A percentile compares a stretch with the other conserved stretches of the same genome.
phyloP scores from a whole-genome alignment of 2,797 vertebrate species.

The Crocodylus rhombifer region DNA sequence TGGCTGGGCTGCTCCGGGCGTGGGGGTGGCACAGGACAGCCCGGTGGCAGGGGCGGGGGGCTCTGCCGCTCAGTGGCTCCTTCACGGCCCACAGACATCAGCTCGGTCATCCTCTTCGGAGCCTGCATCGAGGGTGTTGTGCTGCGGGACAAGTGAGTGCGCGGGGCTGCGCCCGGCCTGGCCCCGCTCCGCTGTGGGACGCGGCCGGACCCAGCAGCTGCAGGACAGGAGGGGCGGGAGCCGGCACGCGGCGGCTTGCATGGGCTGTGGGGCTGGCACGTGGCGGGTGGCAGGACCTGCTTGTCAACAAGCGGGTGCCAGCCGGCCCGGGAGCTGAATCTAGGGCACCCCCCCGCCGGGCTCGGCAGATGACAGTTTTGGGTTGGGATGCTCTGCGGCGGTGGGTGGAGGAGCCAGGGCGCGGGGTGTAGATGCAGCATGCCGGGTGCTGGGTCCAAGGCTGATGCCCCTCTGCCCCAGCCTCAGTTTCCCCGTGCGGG shows the following conservation, averaged over 20 bases:
- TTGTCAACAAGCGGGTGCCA: conserved; percentile 47
- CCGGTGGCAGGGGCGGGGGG: rapidly evolving
- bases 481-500: rapidly evolving
- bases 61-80: conserved; percentile 35
- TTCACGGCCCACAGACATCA: conserved; percentile 88
- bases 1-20: too few relatives aligned
- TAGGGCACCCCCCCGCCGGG: conserved; percentile 30
- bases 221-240: background rate
- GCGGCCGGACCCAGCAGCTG: rapidly evolving
- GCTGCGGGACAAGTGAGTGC: conserved; percentile 94
- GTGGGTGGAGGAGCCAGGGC: too few relatives aligned
- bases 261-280: background rate
- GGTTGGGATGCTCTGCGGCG: background rate
- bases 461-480: rapidly evolving
- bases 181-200: background rate
- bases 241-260: too few relatives aligned
- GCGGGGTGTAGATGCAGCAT: background rate
- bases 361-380: conserved; percentile 54
- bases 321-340: background rate
- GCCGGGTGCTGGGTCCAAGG: rapidly evolving
- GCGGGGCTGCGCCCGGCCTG: rapidly evolving
- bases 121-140: conserved; percentile 96
- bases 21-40: too few relatives aligned
- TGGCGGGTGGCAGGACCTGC: background rate
- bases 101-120: conserved; percentile 91